Evolutionary conservation across 2,113 vertebrate genomes (phyloP), one percentile per base, ranked within the genome.

Genomic region (Spea multiplicata): DNA sequence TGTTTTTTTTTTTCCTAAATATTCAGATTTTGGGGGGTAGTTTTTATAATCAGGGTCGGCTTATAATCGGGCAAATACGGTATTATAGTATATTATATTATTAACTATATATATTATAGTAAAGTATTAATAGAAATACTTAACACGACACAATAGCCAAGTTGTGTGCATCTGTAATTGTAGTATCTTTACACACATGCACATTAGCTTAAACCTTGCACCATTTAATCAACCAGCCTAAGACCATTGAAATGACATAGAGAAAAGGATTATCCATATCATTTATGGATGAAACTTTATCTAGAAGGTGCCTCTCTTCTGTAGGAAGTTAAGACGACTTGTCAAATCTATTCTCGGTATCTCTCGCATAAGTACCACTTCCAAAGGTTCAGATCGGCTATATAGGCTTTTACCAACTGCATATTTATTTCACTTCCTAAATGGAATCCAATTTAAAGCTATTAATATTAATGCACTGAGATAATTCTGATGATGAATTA

Each of bases 401-500:
- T 88, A 82, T 78, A 62, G 82, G 86, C 83, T 87, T 91, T 88
- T 88, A 90, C 88, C 86, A 89, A 86, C 89, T 86, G 91, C 89
- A 90, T 92, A 91, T 93, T 93, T 91, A 94, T 95, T 93, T 93
- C 90, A 88, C 88, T 87, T 90, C 87, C 86, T 91, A 92, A 92
- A 94, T 94, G 90, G 91, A 95, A 94, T 92, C 91, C 91, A 91
- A 91, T 94, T 94, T 94, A 92, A 90, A 76, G 89, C 88, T 87
- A 94, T 94, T 93, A 94, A 94, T 95, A 95, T 95, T 94, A 93
- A 95, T 94, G 91, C 86, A 80, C 85, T 87, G 88, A 92, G 92
- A 95, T 94, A 88, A 93, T 94, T 94, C 90, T 91, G 90, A 93
- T 92, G 94, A 93, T 94, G 91, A 96, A 96, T 95, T 94, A 95